Evolutionary conservation across 2,888 invertebrate genomes (phyloP).

Genomic region (Euplagia quadripunctaria): DNA sequence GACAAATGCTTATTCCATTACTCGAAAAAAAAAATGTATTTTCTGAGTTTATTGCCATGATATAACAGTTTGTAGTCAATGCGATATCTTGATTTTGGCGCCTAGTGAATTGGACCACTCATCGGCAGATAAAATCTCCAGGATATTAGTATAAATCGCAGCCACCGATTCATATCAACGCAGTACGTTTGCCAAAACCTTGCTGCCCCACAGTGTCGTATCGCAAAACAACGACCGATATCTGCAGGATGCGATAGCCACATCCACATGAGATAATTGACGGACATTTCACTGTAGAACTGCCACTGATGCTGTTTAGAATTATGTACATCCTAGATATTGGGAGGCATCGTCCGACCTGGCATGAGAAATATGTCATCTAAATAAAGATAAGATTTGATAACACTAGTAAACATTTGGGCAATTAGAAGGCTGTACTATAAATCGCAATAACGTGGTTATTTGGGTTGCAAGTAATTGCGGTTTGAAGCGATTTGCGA

Average conservation of each 20-base stretch:
- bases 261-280: conserved; percentile 33
- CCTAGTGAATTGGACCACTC: neutral
- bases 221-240: conserved; percentile 12
- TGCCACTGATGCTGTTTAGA: neutral
- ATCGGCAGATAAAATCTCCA: neutral
- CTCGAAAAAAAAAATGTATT: neutral
- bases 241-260: conserved; percentile 33
- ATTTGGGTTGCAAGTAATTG: neutral
- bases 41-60: no score
- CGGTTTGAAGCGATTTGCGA: neutral
- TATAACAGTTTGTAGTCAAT: no score
- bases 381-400: neutral
- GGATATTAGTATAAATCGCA: neutral
- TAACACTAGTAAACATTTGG: neutral
- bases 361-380: neutral
- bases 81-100: neutral
- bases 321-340: neutral
- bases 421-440: neutral
- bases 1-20: no score
- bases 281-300: conserved; percentile 24
- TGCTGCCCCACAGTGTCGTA: conserved; percentile 8
- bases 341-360: neutral
- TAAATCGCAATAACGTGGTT: neutral
- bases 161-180: neutral
- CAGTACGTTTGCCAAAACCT: conserved; percentile 11